phyloP scores from a whole-genome alignment of 2,888 invertebrate species.

The Pecten maximus region DNA sequence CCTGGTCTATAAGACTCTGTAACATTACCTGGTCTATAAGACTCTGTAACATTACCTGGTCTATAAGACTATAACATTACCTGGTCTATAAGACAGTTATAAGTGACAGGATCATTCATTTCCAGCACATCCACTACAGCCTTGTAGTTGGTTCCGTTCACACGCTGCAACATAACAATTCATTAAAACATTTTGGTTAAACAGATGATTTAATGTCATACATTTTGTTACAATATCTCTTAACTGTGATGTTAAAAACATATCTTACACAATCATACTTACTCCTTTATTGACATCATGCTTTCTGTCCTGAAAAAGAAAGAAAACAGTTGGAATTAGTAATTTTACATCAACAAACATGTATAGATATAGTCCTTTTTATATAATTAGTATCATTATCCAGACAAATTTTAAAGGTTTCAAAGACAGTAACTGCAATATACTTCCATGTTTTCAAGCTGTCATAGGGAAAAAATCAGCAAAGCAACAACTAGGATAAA shows the following conservation, averaged over 20 bases:
- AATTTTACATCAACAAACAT: neutral
- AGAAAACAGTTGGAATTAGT: neutral
- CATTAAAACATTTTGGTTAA: too few species aligned
- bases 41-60: too few species aligned
- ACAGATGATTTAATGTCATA: too few species aligned
- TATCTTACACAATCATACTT: neutral
- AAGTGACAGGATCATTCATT: constrained; percentile 89
- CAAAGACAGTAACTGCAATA: neutral
- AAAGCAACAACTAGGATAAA: neutral
- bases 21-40: too few species aligned
- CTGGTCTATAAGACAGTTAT: constrained; percentile 93
- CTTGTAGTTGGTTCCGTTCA: constrained; percentile 66
- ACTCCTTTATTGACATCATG: neutral
- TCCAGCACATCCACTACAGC: constrained; percentile 88
- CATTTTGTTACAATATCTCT: too few species aligned
- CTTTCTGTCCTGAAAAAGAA: neutral
- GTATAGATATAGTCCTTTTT: neutral
- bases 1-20: too few species aligned
- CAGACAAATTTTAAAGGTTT: too few species aligned
- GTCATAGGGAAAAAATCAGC: too few species aligned
- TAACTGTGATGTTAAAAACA: too few species aligned
- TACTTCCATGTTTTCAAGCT: too few species aligned
- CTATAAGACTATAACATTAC: too few species aligned
- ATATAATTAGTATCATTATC: neutral
- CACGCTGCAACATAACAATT: constrained; percentile 72